Evolutionary conservation across 2,888 invertebrate genomes (phyloP).

Genomic region (Folsomia manolachei): DNA sequence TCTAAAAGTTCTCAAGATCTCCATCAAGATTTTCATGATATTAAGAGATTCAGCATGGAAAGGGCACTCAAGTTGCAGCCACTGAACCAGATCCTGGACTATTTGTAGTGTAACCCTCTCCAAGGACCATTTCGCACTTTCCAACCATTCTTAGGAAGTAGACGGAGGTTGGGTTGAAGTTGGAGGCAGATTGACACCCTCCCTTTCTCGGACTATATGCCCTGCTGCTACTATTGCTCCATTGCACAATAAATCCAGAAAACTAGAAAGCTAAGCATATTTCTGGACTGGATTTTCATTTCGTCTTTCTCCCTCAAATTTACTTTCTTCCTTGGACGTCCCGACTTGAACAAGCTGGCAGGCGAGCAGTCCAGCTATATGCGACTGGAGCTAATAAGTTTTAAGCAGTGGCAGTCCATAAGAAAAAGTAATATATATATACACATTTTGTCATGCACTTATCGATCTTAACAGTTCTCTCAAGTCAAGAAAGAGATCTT

Average conservation of each 20-base stretch:
- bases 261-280: neutral
- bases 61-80: neutral
- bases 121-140: neutral
- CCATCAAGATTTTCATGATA: neutral
- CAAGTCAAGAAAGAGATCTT: too few species aligned
- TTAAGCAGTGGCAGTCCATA: too few species aligned
- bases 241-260: neutral
- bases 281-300: neutral
- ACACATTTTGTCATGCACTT: too few species aligned
- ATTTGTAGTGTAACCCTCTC: too few species aligned
- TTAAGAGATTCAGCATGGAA: neutral
- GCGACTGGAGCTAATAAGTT: too few species aligned
- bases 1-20: neutral
- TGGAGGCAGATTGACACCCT: neutral
- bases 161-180: neutral
- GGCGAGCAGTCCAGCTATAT: too few species aligned
- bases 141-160: neutral
- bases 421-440: too few species aligned
- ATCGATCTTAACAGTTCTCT: neutral
- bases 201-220: neutral
- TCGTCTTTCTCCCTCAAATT: neutral
- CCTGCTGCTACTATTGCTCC: neutral
- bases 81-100: too few species aligned
- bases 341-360: too few species aligned
- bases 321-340: too few species aligned